Conservation (phyloP, 2,888 invertebrate genomes). For the Gandaritis pyraliata region DNA sequence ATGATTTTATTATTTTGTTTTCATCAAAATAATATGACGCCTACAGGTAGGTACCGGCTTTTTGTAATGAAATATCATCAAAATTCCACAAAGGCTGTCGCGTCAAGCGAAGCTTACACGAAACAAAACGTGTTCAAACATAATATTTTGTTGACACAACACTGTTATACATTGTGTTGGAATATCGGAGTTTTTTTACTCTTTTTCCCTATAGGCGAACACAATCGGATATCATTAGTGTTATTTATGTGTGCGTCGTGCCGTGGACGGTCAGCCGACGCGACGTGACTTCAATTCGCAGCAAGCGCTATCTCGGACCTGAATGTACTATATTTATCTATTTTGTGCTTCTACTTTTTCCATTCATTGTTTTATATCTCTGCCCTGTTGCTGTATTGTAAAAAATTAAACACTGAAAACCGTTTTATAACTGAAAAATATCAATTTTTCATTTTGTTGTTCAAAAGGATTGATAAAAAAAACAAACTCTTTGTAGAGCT, state of each 20-base stretch:
- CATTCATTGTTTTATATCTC: constrained; percentile 53
- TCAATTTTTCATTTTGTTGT: too few relatives aligned
- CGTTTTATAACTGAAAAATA: too few relatives aligned
- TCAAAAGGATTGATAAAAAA: too few relatives aligned
- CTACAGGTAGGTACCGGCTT: background rate
- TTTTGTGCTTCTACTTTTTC: constrained; percentile 54
- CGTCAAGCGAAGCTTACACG: constrained; percentile 34
- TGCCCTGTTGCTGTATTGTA: constrained; percentile 39
- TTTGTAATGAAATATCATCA: constrained; percentile 20
- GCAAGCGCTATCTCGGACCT: constrained; percentile 56
- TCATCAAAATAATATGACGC: too few relatives aligned
- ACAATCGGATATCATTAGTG: constrained; percentile 79
- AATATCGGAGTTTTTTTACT: constrained; percentile 26
- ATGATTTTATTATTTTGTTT: too few relatives aligned
- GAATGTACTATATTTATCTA: too few relatives aligned
- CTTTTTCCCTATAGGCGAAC: constrained; percentile 57
- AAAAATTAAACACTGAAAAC: too few relatives aligned
- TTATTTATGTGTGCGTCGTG: constrained; percentile 77
- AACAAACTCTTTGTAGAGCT: too few relatives aligned
- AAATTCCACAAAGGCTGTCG: constrained; percentile 30
- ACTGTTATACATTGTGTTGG: constrained; percentile 32
- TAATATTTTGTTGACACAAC: constrained; percentile 44
- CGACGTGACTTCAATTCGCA: constrained; percentile 67
- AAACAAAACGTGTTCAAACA: constrained; percentile 42
- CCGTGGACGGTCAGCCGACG: constrained; percentile 62